Conservation (phyloP, 2,888 invertebrate species). For the Leptogaster cylindrica region DNA sequence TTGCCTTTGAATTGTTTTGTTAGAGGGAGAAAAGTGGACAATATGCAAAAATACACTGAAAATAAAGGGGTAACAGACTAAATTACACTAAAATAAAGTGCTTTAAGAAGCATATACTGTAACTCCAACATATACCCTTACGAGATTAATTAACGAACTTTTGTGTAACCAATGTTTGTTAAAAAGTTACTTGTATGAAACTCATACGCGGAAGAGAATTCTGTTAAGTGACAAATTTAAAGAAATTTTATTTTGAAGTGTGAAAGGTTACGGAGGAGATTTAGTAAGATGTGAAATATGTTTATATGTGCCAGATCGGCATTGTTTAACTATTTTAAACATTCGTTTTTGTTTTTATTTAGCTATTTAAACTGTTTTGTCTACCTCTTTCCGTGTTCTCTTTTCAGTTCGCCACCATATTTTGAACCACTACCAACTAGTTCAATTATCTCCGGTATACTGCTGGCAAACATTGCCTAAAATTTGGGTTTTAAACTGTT, state of each 20-base stretch:
- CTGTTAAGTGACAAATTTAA: constrained; percentile 13
- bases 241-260: constrained; percentile 12
- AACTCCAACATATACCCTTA: constrained; percentile 31
- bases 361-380: constrained; percentile 55
- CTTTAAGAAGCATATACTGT: constrained; percentile 32
- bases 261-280: constrained; percentile 3
- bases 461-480: constrained; percentile 99
- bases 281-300: constrained; percentile 25
- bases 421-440: constrained; percentile 99
- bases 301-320: constrained; percentile 6
- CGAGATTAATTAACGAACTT: constrained; percentile 1
- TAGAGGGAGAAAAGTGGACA: constrained; percentile 25
- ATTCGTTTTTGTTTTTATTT: constrained; percentile 48
- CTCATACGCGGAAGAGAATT: constrained; percentile 24
- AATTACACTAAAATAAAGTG: constrained; percentile 42
- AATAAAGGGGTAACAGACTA: constrained; percentile 48
- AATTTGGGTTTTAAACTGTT: constrained; percentile 59
- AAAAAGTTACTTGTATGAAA: not conserved
- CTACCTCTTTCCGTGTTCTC: constrained; percentile 99
- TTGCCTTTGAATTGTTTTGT: not conserved
- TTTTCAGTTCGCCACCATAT: constrained; percentile 99
- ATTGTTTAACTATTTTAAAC: constrained; percentile 41
- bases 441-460: constrained; percentile 99
- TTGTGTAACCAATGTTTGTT: constrained; percentile 23
- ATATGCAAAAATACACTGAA: constrained; percentile 39